phyloP scores from a whole-genome alignment of 2,113 vertebrate genomes.

The Oncorhynchus keta region DNA sequence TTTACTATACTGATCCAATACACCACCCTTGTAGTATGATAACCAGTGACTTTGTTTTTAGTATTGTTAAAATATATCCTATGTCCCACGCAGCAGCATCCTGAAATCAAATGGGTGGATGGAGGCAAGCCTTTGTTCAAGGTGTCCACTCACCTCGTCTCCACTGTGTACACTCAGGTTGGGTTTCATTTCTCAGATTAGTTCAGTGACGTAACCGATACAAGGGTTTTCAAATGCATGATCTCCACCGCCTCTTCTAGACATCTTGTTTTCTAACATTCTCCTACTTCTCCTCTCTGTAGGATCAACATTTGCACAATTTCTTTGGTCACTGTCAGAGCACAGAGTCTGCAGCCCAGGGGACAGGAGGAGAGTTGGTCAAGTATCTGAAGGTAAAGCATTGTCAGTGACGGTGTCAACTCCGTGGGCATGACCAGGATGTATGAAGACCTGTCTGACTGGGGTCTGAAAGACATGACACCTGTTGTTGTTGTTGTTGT shows the following conservation, averaged over 20 bases:
- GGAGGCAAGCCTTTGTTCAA: slow-evolving; percentile 89
- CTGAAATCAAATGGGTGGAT: slow-evolving; percentile 96
- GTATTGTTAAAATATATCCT: slow-evolving; percentile 8
- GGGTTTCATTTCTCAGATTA: background rate
- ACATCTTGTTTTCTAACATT: background rate
- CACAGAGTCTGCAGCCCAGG: slow-evolving; percentile 79
- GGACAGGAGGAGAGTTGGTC: slow-evolving; percentile 86
- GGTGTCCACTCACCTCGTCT: slow-evolving; percentile 94
- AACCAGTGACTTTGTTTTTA: background rate
- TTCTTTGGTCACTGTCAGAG: slow-evolving; percentile 95
- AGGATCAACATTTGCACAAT: slow-evolving; percentile 98
- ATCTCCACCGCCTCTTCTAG: too few species aligned
- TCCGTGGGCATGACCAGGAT: background rate
- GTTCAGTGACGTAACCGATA: too few species aligned
- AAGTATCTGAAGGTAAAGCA: slow-evolving; percentile 94
- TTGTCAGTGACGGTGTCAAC: background rate
- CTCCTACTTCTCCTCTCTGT: slow-evolving; percentile 34
- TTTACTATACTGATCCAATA: too few species aligned
- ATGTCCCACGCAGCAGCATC: slow-evolving; percentile 77
- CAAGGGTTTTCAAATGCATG: too few species aligned
- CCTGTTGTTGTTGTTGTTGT: background rate
- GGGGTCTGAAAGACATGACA: background rate
- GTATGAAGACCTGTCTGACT: background rate
- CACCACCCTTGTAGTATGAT: background rate
- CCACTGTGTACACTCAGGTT: slow-evolving; percentile 96